Conservation (phyloP, 2,113 vertebrate genomes). For the Gopherus evgoodei region DNA sequence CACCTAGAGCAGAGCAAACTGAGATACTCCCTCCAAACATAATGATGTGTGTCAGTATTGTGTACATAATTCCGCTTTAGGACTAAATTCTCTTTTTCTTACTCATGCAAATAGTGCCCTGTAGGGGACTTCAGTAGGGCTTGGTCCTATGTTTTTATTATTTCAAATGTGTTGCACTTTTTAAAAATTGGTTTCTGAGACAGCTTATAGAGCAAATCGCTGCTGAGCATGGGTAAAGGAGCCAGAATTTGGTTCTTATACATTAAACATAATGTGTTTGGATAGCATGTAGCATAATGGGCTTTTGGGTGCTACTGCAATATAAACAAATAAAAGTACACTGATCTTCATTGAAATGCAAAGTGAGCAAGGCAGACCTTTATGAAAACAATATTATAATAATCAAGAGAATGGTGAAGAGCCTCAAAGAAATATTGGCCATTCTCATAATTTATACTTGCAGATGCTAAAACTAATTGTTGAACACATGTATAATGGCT, state of each 20-base stretch:
- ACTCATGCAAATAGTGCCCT: neutral
- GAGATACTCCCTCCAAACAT: neutral
- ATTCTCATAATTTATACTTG: conserved; percentile 52
- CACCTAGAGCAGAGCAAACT: neutral
- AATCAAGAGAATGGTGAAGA: conserved; percentile 44
- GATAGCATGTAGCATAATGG: rapidly evolving
- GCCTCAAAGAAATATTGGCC: conserved; percentile 41
- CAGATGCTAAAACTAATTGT: conserved; percentile 66
- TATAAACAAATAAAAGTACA: neutral
- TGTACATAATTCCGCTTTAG: neutral
- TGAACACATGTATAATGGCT: conserved; percentile 69
- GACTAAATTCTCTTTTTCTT: neutral
- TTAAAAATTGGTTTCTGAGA: neutral
- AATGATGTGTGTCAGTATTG: neutral
- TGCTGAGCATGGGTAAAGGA: neutral
- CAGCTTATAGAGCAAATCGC: neutral
- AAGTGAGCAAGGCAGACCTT: neutral
- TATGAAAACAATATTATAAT: conserved; percentile 46
- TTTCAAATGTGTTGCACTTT: neutral
- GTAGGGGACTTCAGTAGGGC: neutral
- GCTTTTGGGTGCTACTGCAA: neutral
- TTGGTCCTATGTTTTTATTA: neutral
- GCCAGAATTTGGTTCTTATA: neutral
- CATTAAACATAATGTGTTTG: neutral
- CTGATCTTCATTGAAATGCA: neutral